These are phyloP conservation scores for Tyria jacobaeae DNA, from an alignment of 2,888 invertebrate species.

Conservation along the genomic window DNA sequence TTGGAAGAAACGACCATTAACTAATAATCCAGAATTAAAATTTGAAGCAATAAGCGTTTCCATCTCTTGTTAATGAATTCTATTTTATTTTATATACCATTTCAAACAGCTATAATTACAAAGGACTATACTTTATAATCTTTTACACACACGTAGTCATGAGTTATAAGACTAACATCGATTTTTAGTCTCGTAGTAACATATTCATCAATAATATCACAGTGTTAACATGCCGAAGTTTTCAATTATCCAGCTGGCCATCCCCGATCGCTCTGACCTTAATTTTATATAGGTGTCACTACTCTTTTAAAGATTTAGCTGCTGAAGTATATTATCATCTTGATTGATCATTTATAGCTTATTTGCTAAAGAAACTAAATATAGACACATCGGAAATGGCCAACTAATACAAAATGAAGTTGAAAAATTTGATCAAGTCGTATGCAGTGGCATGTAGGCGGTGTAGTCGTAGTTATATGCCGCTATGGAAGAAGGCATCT, in stretches of 20 bases:
- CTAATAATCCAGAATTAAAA: neutral
- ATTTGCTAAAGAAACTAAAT: conserved; percentile 34
- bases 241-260: conserved; percentile 64
- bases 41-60: neutral
- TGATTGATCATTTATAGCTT: conserved; percentile 46
- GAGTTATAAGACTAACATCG: conserved; percentile 2
- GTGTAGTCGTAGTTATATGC: conserved; percentile 56
- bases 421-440: conserved; percentile 37
- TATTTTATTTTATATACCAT: conserved; percentile 5
- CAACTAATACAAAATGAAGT: conserved; percentile 57
- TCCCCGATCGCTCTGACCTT: conserved; percentile 46
- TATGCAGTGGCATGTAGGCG: conserved; percentile 29
- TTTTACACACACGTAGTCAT: conserved; percentile 7
- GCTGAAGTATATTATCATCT: conserved; percentile 5
- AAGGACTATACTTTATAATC: conserved; percentile 9
- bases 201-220: neutral
- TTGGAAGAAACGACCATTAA: too few species aligned
- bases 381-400: conserved; percentile 57
- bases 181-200: neutral
- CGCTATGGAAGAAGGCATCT: conserved; percentile 50
- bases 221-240: conserved; percentile 26
- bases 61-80: neutral
- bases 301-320: neutral
- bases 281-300: neutral
- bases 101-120: conserved; percentile 4